Percentiles rank a stretch among this genome's conserved stretches.
Evolutionary conservation across 2,888 invertebrate genomes (phyloP).

Genomic region (Ectemnius continuus): DNA sequence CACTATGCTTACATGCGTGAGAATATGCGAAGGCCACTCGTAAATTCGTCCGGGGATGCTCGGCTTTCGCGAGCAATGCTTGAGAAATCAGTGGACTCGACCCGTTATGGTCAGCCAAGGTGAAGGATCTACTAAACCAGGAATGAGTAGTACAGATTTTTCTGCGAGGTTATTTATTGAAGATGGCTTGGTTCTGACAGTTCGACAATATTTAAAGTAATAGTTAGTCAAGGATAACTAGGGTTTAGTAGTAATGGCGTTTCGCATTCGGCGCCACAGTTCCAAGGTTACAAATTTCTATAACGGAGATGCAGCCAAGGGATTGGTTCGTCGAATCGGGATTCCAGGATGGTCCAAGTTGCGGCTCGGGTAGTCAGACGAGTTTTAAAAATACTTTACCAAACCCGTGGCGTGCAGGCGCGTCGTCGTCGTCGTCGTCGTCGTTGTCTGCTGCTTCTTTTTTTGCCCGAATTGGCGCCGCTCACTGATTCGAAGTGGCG

Average conservation of each 20-base stretch:
- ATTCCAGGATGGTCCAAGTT: conserved; percentile 56
- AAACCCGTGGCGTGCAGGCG: conserved; percentile 38
- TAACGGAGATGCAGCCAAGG: conserved; percentile 8
- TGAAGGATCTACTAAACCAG: neutral
- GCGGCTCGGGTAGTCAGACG: conserved; percentile 59
- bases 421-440: conserved; percentile 24
- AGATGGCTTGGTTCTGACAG: too few species aligned
- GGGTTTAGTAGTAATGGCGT: too few species aligned
- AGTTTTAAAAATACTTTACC: conserved; percentile 68
- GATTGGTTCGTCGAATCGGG: conserved; percentile 47
- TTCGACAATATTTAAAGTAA: too few species aligned
- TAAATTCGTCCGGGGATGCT: conserved; percentile 2
- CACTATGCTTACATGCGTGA: neutral
- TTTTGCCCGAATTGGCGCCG: conserved; percentile 64
- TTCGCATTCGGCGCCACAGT: too few species aligned
- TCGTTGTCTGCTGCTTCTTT: conserved; percentile 42
- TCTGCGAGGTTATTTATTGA: too few species aligned
- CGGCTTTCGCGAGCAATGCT: neutral
- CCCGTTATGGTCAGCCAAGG: neutral
- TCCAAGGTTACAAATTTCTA: conserved; percentile 33
- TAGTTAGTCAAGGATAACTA: too few species aligned
- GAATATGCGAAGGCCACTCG: conserved; percentile 7
- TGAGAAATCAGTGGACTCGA: neutral
- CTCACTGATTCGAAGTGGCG: conserved; percentile 51
- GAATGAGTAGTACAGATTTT: too few species aligned